Conservation (phyloP, 2,797 vertebrate species). For the Otus scops region DNA sequence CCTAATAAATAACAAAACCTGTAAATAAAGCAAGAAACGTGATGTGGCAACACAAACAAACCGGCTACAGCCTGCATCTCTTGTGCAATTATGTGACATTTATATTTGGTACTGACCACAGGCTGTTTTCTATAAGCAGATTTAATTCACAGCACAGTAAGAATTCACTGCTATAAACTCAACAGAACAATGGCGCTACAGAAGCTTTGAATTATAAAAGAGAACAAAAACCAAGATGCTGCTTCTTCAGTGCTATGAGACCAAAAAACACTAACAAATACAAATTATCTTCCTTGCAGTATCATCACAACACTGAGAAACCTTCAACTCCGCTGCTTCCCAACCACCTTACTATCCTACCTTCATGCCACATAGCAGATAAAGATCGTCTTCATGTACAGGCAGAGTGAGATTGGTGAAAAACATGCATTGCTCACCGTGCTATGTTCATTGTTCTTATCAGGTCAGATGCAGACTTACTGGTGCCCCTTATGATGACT, state of each 20-base stretch:
- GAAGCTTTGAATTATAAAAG: not conserved
- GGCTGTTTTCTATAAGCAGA: not conserved
- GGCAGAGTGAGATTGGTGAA: not conserved
- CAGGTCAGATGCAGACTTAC: conserved; percentile 35
- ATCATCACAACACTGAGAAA: not conserved
- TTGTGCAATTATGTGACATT: not conserved
- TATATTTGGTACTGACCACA: not conserved
- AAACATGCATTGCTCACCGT: conserved; percentile 56
- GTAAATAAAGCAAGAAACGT: not conserved
- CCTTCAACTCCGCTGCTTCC: not conserved
- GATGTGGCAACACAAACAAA: not conserved
- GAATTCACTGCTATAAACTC: not conserved
- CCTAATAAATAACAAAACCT: conserved; percentile 1
- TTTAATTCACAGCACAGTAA: not conserved
- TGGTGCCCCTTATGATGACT: conserved; percentile 11
- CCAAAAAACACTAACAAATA: not conserved
- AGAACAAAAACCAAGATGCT: not conserved
- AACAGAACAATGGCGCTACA: not conserved
- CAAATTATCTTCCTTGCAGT: not conserved
- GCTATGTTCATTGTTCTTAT: conserved; percentile 48
- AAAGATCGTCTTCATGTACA: not conserved
- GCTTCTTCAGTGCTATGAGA: not conserved
- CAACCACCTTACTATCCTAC: not conserved
- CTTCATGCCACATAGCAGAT: not conserved
- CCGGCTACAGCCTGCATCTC: not conserved